phyloP scores from a whole-genome alignment of 2,888 invertebrate species.

The Thera obeliscata region DNA sequence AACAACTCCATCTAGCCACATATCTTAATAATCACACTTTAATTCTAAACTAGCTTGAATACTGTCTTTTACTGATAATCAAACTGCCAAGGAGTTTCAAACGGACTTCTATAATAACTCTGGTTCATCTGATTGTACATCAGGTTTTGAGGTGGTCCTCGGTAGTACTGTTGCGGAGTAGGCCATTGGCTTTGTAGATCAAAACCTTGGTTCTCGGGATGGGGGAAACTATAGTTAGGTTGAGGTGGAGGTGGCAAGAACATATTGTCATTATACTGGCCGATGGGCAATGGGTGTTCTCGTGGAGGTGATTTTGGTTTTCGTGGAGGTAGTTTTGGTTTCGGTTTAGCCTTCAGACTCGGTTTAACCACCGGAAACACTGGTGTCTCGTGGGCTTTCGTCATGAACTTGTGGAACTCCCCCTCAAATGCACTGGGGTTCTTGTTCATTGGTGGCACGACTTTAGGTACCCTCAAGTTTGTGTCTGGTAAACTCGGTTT shows the following conservation, averaged over 20 bases:
- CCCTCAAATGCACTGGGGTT: slow-evolving; percentile 74
- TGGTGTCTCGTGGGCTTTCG: slow-evolving; percentile 10
- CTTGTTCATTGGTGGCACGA: slow-evolving; percentile 66
- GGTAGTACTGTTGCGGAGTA: slow-evolving; percentile 47
- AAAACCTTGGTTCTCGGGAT: slow-evolving; percentile 37
- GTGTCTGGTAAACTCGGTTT: slow-evolving; percentile 44
- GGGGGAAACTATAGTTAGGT: slow-evolving; percentile 23
- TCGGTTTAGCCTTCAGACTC: too few species aligned
- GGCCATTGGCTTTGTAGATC: slow-evolving; percentile 54
- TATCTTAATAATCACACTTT: slow-evolving; percentile 15
- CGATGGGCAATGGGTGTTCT: slow-evolving; percentile 56
- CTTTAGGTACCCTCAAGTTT: slow-evolving; percentile 55
- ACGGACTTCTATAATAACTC: slow-evolving; percentile 68
- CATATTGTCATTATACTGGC: slow-evolving; percentile 75
- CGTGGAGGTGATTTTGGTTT: slow-evolving; percentile 28
- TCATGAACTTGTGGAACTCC: slow-evolving; percentile 76
- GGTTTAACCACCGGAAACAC: slow-evolving; percentile 11
- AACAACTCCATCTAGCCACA: background rate
- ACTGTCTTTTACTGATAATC: slow-evolving; percentile 61
- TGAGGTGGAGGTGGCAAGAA: slow-evolving; percentile 50
- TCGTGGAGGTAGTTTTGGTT: slow-evolving; percentile 23
- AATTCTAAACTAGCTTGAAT: slow-evolving; percentile 34
- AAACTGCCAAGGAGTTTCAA: slow-evolving; percentile 69
- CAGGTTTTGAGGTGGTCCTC: slow-evolving; percentile 38
- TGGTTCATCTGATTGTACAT: slow-evolving; percentile 60